phyloP scores from a whole-genome alignment of 92 coral and sea anemone genomes.

The Siderastrea radians region DNA sequence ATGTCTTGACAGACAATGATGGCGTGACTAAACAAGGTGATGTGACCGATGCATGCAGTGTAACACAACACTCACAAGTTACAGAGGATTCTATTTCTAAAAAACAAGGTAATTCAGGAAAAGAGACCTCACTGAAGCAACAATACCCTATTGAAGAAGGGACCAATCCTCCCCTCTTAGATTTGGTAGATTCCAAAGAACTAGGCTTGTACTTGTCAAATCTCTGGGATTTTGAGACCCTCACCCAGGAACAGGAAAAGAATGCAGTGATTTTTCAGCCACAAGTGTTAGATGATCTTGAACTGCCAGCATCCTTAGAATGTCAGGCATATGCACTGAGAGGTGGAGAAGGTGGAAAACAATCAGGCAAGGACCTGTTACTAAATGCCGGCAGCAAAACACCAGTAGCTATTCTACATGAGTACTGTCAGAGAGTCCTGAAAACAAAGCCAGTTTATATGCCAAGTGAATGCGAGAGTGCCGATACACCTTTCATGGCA shows the following conservation, averaged over 20 bases:
- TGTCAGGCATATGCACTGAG: slow-evolving; percentile 85
- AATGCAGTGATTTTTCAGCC: slow-evolving; percentile 59
- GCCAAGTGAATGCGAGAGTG: slow-evolving; percentile 81
- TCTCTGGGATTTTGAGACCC: slow-evolving; percentile 83
- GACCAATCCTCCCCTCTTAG: slow-evolving; percentile 35
- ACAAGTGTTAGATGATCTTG: slow-evolving; percentile 29
- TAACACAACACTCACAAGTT: slow-evolving; percentile 16
- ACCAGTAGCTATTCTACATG: slow-evolving; percentile 91
- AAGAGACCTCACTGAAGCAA: not conserved
- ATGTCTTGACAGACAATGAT: not conserved
- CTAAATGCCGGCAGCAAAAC: slow-evolving; percentile 91
- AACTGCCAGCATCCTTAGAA: slow-evolving; percentile 72
- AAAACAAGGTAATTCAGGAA: not conserved
- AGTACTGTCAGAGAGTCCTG: slow-evolving; percentile 81
- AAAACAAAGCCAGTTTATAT: slow-evolving; percentile 88
- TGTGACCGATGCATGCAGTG: not conserved
- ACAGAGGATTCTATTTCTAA: not conserved
- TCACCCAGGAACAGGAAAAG: slow-evolving; percentile 83
- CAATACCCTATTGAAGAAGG: not conserved
- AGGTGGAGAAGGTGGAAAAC: slow-evolving; percentile 68
- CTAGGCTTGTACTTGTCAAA: slow-evolving; percentile 71
- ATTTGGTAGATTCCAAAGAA: slow-evolving; percentile 73
- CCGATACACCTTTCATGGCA: slow-evolving; percentile 86
- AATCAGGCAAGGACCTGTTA: slow-evolving; percentile 55
- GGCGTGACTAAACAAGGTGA: not conserved